phyloP scores from a whole-genome alignment of 2,888 invertebrate species.

The Ethmia dodecea region DNA sequence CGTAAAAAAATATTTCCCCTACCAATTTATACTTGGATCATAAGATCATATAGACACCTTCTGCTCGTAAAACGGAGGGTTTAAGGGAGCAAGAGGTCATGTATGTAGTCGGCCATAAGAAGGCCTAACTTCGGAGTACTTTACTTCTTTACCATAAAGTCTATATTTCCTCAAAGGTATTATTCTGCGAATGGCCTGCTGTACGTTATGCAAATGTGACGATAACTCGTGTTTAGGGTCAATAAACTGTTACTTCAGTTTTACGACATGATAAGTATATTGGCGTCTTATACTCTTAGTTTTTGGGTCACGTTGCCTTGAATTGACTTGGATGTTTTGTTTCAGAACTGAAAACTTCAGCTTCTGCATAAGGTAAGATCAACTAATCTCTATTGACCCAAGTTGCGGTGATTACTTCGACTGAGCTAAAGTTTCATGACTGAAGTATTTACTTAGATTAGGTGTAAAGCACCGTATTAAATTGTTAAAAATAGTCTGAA shows the following conservation, averaged over 20 bases:
- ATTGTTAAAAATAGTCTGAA: too few species aligned
- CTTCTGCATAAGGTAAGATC: too few species aligned
- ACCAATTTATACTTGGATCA: constrained; percentile 27
- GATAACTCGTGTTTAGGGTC: constrained; percentile 71
- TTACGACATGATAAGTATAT: constrained; percentile 73
- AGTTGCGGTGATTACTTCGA: too few species aligned
- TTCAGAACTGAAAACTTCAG: constrained; percentile 44
- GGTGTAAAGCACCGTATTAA: too few species aligned
- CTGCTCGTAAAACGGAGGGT: constrained; percentile 56
- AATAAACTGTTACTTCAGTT: constrained; percentile 70
- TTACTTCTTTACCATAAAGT: neutral
- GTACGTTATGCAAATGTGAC: constrained; percentile 68
- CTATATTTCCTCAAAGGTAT: neutral
- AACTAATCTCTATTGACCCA: too few species aligned
- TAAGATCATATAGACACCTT: constrained; percentile 36
- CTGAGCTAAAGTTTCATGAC: too few species aligned
- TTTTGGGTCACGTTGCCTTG: constrained; percentile 38
- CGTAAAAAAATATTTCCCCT: neutral
- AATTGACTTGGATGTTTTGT: constrained; percentile 40
- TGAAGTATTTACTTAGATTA: too few species aligned
- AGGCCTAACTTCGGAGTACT: neutral
- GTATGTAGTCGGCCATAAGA: constrained; percentile 3
- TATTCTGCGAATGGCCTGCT: too few species aligned
- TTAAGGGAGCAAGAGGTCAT: constrained; percentile 41
- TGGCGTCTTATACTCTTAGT: constrained; percentile 50